Evolutionary conservation across 2,797 vertebrate genomes (phyloP).

Genomic region (Cyprinella venusta): DNA sequence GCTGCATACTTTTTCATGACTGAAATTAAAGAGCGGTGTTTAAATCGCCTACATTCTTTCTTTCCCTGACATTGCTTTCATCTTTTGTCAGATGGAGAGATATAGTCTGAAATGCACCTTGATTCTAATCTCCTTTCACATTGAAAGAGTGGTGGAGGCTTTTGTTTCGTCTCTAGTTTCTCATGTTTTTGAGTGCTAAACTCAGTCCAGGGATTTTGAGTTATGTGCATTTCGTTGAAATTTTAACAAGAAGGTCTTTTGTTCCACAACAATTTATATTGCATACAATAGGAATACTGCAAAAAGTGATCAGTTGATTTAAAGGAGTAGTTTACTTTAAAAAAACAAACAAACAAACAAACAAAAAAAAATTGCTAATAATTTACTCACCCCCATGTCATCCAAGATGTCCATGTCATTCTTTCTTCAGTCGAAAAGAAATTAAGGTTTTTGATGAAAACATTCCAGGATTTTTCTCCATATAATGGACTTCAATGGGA

Average conservation of each 20-base stretch:
- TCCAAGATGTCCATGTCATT: no score
- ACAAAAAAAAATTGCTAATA: no score
- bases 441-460: no score
- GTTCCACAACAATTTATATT: not conserved
- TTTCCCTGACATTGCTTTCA: constrained; percentile 17
- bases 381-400: no score
- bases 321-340: no score
- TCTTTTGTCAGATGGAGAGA: constrained; percentile 46
- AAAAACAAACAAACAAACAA: no score
- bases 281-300: not conserved
- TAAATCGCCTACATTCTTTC: constrained; percentile 35
- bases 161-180: not conserved
- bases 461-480: no score
- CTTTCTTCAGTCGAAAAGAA: no score
- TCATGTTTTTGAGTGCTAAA: constrained; percentile 4
- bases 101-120: constrained; percentile 28
- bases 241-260: not conserved
- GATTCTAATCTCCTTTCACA: constrained; percentile 52
- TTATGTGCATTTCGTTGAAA: not conserved
- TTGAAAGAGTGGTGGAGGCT: constrained; percentile 19
- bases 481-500: no score
- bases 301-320: no score
- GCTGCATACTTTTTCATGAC: constrained; percentile 24
- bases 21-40: constrained; percentile 13
- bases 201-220: not conserved